Conservation (phyloP, 2,113 vertebrate species). For the Psettodes erumei region DNA sequence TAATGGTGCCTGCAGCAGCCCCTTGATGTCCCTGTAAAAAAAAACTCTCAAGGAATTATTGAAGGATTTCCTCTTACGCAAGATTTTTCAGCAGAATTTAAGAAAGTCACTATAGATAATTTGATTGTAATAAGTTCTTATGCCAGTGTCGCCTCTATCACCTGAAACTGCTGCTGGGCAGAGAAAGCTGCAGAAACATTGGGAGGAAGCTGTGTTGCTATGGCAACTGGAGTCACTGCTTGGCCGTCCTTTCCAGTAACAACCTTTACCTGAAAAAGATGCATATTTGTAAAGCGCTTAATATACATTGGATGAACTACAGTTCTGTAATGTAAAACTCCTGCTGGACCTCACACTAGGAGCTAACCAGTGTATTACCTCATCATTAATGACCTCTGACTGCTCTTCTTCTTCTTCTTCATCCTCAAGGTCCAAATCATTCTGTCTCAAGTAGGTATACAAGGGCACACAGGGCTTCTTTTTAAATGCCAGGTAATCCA, state of each 20-base stretch:
- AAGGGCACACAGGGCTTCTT: constrained; percentile 94
- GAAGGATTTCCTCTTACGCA: not conserved
- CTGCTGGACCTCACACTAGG: not conserved
- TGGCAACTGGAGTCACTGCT: constrained; percentile 95
- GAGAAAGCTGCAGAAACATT: constrained; percentile 97
- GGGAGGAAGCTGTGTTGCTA: constrained; percentile 96
- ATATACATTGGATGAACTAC: not conserved
- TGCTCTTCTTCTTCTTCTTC: constrained; percentile 97
- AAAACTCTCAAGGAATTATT: constrained; percentile 46
- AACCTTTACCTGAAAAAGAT: constrained; percentile 91
- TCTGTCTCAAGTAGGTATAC: constrained; percentile 94
- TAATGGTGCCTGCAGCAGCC: constrained; percentile 80
- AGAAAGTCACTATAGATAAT: not conserved
- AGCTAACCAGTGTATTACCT: constrained; percentile 83
- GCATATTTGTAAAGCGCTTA: constrained; percentile 64
- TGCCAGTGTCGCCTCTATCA: constrained; percentile 64
- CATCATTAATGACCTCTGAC: constrained; percentile 95
- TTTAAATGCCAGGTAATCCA: constrained; percentile 97
- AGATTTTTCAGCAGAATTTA: not conserved
- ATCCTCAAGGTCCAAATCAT: constrained; percentile 95
- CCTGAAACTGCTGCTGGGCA: constrained; percentile 91
- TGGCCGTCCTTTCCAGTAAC: constrained; percentile 97
- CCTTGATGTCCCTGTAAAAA: constrained; percentile 88
- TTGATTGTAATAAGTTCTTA: not conserved
- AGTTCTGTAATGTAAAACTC: not conserved